A percentile compares a stretch with the other conserved stretches of the same genome.
Conservation (phyloP, 2,113 vertebrate species). For the Cheilinus undulatus region DNA sequence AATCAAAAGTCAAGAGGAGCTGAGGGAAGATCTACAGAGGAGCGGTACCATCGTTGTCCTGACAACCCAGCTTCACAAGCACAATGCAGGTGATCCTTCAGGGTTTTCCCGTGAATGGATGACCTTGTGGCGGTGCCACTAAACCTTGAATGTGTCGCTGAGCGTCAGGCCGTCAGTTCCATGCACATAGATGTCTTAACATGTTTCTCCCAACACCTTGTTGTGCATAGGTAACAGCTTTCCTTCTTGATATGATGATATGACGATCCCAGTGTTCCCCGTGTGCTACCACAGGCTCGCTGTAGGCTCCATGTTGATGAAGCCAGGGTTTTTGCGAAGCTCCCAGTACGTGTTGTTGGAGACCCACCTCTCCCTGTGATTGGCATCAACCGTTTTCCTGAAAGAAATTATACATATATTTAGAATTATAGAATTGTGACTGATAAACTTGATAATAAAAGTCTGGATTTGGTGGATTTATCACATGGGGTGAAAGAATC, state of each 20-base stretch:
- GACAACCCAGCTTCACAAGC: constrained; percentile 72
- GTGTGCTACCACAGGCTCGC: constrained; percentile 91
- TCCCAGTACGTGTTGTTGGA: constrained; percentile 98
- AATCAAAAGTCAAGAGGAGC: constrained; percentile 73
- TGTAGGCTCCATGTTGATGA: constrained; percentile 93
- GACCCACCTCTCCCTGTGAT: constrained; percentile 97
- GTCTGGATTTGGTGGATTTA: too few relatives aligned
- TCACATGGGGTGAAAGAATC: too few relatives aligned
- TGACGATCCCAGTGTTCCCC: constrained; percentile 78
- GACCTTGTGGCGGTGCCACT: constrained; percentile 7
- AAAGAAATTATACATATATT: constrained; percentile 24
- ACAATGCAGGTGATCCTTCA: constrained; percentile 66
- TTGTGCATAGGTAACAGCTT: constrained; percentile 93
- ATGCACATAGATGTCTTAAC: constrained; percentile 43
- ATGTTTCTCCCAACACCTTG: constrained; percentile 75
- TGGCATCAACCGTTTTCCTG: constrained; percentile 93
- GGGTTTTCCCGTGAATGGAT: constrained; percentile 57
- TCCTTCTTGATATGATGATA: constrained; percentile 81
- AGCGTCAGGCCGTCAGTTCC: constrained; percentile 41
- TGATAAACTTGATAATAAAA: neutral
- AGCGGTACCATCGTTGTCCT: constrained; percentile 56
- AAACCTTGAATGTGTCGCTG: constrained; percentile 4
- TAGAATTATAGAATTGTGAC: neutral
- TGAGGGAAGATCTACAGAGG: constrained; percentile 70
- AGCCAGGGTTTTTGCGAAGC: constrained; percentile 96